Conservation (phyloP, 2,113 vertebrate genomes). For the Catharus fuscescens region DNA sequence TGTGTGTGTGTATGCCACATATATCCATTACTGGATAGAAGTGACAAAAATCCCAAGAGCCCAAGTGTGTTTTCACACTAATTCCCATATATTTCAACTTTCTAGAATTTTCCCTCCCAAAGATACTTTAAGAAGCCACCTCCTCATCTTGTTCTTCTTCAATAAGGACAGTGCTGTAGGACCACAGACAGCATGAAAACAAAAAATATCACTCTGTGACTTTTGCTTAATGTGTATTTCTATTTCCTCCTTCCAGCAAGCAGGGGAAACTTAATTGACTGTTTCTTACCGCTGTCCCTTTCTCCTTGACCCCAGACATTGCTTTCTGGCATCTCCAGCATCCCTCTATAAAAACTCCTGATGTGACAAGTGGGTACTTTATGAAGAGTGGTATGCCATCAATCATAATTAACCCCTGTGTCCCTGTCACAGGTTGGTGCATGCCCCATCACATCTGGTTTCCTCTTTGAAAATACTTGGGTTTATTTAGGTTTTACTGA, state of each 20-base stretch:
- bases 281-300: conserved; percentile 32
- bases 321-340: conserved; percentile 22
- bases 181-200: not conserved
- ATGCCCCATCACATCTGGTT: conserved; percentile 82
- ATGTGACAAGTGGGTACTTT: conserved; percentile 71
- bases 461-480: conserved; percentile 77
- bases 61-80: not conserved
- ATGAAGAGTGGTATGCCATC: conserved; percentile 79
- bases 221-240: not conserved
- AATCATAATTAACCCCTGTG: conserved; percentile 84
- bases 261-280: not conserved
- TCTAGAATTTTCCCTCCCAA: not conserved
- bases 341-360: conserved; percentile 57
- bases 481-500: conserved; percentile 73
- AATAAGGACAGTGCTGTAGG: fast-evolving
- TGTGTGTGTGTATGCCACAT: fast-evolving
- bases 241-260: not conserved
- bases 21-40: not conserved
- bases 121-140: not conserved
- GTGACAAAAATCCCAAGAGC: not conserved
- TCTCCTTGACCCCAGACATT: conserved; percentile 70
- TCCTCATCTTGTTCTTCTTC: not conserved
- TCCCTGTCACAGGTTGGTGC: conserved; percentile 64
- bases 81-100: not conserved
- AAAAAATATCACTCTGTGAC: not conserved